phyloP scores from a whole-genome alignment of 2,797 vertebrate species.

The Sebastes hubbsi region DNA sequence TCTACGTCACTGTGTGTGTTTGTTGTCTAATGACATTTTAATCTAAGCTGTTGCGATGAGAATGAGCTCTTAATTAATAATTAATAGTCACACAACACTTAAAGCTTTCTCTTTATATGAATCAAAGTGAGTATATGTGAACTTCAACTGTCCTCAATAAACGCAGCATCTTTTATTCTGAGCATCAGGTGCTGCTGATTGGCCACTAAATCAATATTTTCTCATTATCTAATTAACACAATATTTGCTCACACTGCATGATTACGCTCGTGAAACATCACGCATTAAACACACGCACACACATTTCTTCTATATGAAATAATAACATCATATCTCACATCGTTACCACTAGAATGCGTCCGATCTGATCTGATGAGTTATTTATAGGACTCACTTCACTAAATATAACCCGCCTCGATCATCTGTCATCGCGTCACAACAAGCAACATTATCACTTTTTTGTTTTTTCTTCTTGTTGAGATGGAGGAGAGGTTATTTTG shows the following conservation, averaged over 20 bases:
- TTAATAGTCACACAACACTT: background rate
- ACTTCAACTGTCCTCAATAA: background rate
- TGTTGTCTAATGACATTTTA: background rate
- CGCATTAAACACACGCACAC: background rate
- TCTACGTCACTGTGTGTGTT: background rate
- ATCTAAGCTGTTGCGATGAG: background rate
- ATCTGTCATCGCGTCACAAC: constrained; percentile 69
- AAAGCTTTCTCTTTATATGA: no score
- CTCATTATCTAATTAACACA: background rate
- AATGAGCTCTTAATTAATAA: background rate
- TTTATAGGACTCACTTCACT: constrained; percentile 60
- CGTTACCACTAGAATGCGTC: background rate
- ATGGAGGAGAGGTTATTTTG: constrained; percentile 59
- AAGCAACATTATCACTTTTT: constrained; percentile 49
- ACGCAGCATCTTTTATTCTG: background rate
- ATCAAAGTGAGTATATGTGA: background rate
- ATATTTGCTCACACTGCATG: background rate
- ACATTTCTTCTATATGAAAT: background rate
- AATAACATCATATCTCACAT: background rate
- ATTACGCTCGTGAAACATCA: background rate
- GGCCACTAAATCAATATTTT: background rate
- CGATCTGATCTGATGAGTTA: constrained; percentile 25
- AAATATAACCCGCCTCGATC: constrained; percentile 63
- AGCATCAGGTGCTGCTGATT: background rate
- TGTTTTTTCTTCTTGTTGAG: constrained; percentile 9